Base-by-base conservation (phyloP, 2,797 vertebrate species). In the Siniperca obscura region DNA sequence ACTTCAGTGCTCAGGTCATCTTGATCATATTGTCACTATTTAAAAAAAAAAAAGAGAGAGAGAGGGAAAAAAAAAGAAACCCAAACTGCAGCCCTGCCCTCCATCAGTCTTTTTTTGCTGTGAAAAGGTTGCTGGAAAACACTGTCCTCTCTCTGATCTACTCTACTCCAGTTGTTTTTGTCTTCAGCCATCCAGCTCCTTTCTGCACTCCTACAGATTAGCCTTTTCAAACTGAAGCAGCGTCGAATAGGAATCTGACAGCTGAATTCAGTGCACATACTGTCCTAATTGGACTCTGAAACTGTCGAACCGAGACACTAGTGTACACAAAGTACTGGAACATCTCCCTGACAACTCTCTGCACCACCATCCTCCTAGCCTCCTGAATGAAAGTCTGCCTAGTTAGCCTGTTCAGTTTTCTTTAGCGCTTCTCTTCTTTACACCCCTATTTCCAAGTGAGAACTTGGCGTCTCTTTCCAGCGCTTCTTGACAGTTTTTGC, bases 281-380 rank as follows among this genome's bases (percentile, higher is more conserved):
- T 36, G 80, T 74, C 55, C 93, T 92, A 92, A 94, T 94, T 94
- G 90, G 90, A 71, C 90, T 91, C 76, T 52, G 50, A 52, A 75
- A 84, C 79, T 85, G 71, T 70, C 86, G 82, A 30, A 73, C 34
- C 7, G n/a, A 90, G 86, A 82, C 88, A 22, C 69, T 65, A 42
- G 75, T 52, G 61, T 67, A 78, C 48, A 83, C 53, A 53, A 67
- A 87, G 81, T 27, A 30, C 62, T 66, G 76, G 75, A 85, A 48
- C 80, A 76, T 91, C 87, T 85, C 88, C 81, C 82, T 75, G 86
- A 84, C 87, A 77, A 87, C 85, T 71, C 75, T 62, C 67, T 6
- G 64, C 78, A 60, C 65, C 25, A 62, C 27, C 10, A 3, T 83
- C 34, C 59, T 84, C 72, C 36, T 65, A 50, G 66, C n/a, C 60